A percentile compares a stretch with the other conserved stretches of the same genome.
These are phyloP conservation scores for Azemiops feae DNA, from an alignment of 2,113 vertebrate species.

Conservation along the genomic window DNA sequence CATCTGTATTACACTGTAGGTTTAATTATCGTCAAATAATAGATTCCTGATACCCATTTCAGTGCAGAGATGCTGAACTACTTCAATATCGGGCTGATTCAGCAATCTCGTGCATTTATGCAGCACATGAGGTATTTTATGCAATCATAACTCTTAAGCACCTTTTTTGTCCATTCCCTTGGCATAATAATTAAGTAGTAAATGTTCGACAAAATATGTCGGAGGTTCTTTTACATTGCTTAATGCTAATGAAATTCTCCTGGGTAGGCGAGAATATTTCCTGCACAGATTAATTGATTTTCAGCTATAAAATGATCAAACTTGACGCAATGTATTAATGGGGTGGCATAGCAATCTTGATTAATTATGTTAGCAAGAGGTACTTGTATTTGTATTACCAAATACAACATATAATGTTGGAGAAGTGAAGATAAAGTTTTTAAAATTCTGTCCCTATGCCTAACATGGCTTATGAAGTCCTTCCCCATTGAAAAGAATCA, in stretches of 20 bases:
- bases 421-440: not conserved
- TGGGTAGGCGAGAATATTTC: slow-evolving; percentile 29
- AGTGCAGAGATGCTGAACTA: slow-evolving; percentile 36
- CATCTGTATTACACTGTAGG: slow-evolving; percentile 33
- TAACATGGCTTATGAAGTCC: not conserved
- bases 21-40: slow-evolving; percentile 44
- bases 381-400: not conserved
- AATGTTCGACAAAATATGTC: slow-evolving; percentile 42
- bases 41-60: slow-evolving; percentile 9
- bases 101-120: slow-evolving; percentile 40
- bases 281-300: slow-evolving; percentile 53
- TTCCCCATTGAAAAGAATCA: not conserved
- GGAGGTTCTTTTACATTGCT: slow-evolving; percentile 5
- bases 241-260: slow-evolving; percentile 36
- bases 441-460: not conserved
- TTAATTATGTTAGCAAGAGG: not conserved
- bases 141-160: slow-evolving; percentile 31
- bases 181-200: slow-evolving; percentile 38
- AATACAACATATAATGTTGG: not conserved
- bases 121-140: slow-evolving; percentile 49
- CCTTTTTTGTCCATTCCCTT: slow-evolving; percentile 7
- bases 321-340: slow-evolving; percentile 23
- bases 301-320: slow-evolving; percentile 35
- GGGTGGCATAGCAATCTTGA: not conserved
- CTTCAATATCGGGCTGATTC: slow-evolving; percentile 33